A percentile compares a stretch with the other conserved stretches of the same genome.
phyloP scores from a whole-genome alignment of 2,113 vertebrate genomes.

The Uria lomvia region DNA sequence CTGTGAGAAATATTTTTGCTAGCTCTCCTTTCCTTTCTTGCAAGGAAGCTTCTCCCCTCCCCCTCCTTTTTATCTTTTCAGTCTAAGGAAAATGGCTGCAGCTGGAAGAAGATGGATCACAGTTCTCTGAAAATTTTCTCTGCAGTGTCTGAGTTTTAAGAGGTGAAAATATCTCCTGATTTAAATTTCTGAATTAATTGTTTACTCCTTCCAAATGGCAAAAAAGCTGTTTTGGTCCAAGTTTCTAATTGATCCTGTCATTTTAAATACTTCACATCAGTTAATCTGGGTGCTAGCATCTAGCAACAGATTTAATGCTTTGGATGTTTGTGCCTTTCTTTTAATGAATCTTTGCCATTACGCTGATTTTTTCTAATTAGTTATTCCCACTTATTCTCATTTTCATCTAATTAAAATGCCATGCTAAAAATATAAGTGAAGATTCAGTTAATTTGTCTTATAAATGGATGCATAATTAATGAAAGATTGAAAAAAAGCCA shows the following conservation, averaged over 20 bases:
- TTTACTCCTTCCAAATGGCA: background rate
- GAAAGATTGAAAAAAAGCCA: background rate
- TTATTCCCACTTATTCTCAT: constrained; percentile 12
- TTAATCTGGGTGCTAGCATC: background rate
- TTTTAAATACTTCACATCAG: background rate
- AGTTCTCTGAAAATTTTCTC: background rate
- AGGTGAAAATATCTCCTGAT: background rate
- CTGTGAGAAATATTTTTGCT: background rate
- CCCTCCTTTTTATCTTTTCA: background rate
- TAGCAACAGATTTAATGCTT: background rate
- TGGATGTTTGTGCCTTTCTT: background rate
- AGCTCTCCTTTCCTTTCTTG: background rate
- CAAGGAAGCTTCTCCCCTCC: background rate
- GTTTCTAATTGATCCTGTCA: background rate
- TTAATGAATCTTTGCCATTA: background rate
- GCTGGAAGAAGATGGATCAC: background rate
- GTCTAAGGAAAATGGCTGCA: constrained; percentile 31
- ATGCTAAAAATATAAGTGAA: constrained; percentile 15
- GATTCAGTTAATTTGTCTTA: constrained; percentile 5
- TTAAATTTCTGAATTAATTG: background rate
- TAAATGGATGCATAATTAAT: constrained; percentile 29
- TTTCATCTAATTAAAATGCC: constrained; percentile 39
- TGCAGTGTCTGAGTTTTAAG: background rate
- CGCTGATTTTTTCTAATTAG: constrained; percentile 20
- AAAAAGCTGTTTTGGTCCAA: background rate